These are phyloP conservation scores for Oreocharis arfaki DNA, from an alignment of 2,113 vertebrate genomes.

Conservation along the genomic window DNA sequence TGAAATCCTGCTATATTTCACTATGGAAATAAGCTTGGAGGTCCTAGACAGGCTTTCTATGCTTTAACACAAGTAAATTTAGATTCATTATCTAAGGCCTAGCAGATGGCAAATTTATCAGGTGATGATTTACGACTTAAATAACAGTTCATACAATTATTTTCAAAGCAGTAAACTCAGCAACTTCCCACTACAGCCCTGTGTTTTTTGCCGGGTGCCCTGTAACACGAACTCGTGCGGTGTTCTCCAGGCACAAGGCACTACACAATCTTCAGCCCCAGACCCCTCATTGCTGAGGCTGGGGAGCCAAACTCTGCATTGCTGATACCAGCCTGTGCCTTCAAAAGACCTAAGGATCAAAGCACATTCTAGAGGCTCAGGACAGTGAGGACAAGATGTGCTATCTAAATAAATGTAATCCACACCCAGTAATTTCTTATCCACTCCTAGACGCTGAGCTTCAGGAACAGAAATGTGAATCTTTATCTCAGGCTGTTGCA, in stretches of 20 bases:
- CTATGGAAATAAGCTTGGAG: background rate
- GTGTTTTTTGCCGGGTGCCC: rapidly evolving
- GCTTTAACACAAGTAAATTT: background rate
- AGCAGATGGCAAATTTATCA: background rate
- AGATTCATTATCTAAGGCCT: background rate
- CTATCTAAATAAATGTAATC: background rate
- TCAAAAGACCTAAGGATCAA: background rate
- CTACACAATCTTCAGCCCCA: background rate
- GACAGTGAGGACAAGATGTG: background rate
- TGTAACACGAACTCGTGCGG: rapidly evolving
- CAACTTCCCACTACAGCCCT: background rate
- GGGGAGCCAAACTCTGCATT: background rate
- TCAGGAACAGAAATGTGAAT: background rate
- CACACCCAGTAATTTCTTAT: background rate
- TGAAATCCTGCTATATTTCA: background rate
- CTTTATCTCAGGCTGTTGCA: background rate
- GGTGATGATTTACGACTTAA: background rate
- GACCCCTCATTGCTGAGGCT: rapidly evolving
- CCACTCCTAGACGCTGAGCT: background rate
- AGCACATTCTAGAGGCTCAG: background rate
- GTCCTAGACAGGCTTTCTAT: background rate
- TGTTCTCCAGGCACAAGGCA: background rate
- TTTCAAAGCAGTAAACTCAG: background rate
- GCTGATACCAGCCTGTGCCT: background rate
- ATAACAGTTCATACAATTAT: background rate